A percentile compares a stretch with the other conserved stretches of the same genome.
These are phyloP conservation scores for Heliconius sara DNA, from an alignment of 2,888 invertebrate genomes.

Conservation along the genomic window DNA sequence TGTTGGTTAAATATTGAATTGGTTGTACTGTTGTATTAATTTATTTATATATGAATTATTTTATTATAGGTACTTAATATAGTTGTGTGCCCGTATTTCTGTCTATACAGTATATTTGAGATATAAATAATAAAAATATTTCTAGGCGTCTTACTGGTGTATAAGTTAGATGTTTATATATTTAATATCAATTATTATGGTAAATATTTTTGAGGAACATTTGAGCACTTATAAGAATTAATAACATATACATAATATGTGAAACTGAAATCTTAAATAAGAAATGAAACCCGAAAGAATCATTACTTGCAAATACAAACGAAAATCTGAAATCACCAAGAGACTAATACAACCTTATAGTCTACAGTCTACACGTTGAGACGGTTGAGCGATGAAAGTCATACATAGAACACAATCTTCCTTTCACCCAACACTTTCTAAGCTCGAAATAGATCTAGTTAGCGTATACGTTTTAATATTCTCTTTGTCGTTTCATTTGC, in stretches of 20 bases:
- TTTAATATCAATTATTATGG: background rate
- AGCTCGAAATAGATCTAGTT: slow-evolving; percentile 8
- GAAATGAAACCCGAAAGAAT: background rate
- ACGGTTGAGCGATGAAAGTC: background rate
- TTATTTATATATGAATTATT: background rate
- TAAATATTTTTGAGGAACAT: background rate
- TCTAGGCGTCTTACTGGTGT: background rate
- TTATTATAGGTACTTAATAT: background rate
- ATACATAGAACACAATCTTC: background rate
- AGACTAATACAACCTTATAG: background rate
- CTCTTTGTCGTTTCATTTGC: slow-evolving; percentile 7
- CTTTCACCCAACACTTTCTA: slow-evolving; percentile 22
- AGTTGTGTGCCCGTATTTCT: background rate
- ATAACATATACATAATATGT: background rate
- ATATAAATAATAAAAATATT: background rate
- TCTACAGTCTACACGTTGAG: background rate
- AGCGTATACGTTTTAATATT: background rate
- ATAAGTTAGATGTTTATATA: no score
- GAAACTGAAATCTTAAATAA: background rate
- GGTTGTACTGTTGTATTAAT: background rate
- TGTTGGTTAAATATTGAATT: background rate
- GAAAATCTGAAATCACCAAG: background rate
- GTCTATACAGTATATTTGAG: background rate
- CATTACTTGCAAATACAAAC: background rate
- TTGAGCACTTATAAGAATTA: background rate